These are phyloP conservation scores for Agonopterix arenella DNA, from an alignment of 2,888 invertebrate genomes.

Conservation along the genomic window DNA sequence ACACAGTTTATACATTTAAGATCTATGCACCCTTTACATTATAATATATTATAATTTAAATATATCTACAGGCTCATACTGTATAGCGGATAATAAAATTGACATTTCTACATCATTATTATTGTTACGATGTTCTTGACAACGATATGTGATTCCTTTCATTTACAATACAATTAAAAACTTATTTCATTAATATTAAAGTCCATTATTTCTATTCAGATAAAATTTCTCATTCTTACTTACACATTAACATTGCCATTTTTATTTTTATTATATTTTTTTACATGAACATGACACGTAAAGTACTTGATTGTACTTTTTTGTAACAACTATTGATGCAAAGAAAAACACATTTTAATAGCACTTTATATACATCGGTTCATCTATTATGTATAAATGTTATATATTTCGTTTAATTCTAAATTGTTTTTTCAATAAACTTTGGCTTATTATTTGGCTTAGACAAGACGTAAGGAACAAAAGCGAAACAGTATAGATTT, in stretches of 20 bases:
- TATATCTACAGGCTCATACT: constrained; percentile 26
- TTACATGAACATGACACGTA: constrained; percentile 38
- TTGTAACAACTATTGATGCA: constrained; percentile 29
- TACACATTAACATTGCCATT: constrained; percentile 20
- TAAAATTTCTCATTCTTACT: constrained; percentile 18
- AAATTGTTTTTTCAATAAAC: constrained; percentile 36
- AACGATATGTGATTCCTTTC: constrained; percentile 52
- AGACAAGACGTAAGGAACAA: constrained; percentile 33
- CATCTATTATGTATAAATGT: constrained; percentile 4
- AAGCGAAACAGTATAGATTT: constrained; percentile 8
- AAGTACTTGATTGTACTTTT: constrained; percentile 48
- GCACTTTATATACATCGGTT: constrained; percentile 13
- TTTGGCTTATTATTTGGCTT: constrained; percentile 71
- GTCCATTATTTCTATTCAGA: constrained; percentile 13
- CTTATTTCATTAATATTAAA: constrained; percentile 13
- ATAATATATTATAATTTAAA: constrained; percentile 19
- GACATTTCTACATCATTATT: constrained; percentile 25
- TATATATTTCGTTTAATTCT: constrained; percentile 4
- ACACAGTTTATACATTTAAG: no score
- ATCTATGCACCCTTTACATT: background rate
- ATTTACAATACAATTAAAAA: constrained; percentile 16
- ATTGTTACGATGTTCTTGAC: constrained; percentile 20
- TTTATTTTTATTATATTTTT: constrained; percentile 18
- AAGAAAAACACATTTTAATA: constrained; percentile 12
- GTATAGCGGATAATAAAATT: constrained; percentile 31